Evolutionary conservation across 2,797 vertebrate species (phyloP).

Genomic region (Sebastolobus alascanus): DNA sequence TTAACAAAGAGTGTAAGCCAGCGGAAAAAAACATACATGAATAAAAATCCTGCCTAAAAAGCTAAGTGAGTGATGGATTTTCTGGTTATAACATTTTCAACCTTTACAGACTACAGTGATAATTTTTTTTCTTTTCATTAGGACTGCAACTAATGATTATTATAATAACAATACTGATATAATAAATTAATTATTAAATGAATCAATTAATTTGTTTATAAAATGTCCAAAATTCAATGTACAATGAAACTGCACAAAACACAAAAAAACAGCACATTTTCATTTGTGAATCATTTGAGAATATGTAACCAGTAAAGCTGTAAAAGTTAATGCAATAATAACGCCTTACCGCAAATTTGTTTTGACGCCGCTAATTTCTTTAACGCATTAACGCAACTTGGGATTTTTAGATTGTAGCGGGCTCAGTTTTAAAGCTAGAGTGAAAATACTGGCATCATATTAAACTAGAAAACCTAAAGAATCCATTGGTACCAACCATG

Average conservation of each 20-base stretch:
- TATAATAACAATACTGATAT: background rate
- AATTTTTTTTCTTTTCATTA: background rate
- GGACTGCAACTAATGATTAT: background rate
- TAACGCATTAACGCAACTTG: too few relatives aligned
- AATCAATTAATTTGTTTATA: background rate
- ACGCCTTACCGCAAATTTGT: too few relatives aligned
- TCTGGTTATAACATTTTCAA: background rate
- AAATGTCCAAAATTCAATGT: background rate
- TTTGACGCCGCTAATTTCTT: too few relatives aligned
- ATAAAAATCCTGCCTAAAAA: conserved; percentile 6
- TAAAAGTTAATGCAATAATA: too few relatives aligned
- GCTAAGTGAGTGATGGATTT: background rate
- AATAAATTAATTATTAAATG: background rate
- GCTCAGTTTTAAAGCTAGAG: too few relatives aligned
- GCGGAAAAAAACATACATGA: background rate
- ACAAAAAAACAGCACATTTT: background rate
- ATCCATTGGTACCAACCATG: too few relatives aligned
- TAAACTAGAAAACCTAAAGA: too few relatives aligned
- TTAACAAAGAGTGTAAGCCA: conserved; percentile 25
- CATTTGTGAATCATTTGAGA: background rate
- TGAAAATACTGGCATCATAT: too few relatives aligned
- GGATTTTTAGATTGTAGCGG: too few relatives aligned
- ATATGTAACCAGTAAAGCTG: background rate
- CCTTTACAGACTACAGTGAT: conserved; percentile 5
- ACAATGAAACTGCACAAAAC: background rate